Evolutionary conservation across 1,140 invertebrate genomes (phyloP), one percentile per base, ranked within the genome.

Genomic region (Drosophila tani): DNA sequence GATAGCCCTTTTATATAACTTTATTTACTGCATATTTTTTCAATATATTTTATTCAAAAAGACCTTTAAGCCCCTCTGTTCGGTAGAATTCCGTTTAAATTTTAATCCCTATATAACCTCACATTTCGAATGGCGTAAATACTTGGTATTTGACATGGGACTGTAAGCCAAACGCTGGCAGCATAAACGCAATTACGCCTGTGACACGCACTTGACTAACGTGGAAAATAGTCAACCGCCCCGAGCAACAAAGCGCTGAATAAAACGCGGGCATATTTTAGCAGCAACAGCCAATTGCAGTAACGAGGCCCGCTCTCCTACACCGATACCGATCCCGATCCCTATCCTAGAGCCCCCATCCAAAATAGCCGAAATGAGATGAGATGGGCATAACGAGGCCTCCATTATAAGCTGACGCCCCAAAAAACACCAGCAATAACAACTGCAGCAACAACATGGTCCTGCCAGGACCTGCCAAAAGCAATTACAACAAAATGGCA

Each of bases 401-500:
- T 21, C 71, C 46, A 75, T 74, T 41, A 56, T 55, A 32, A 53
- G 45, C 46, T 60, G 58, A 51, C 35, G 15, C 40, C 45, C 55
- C 19, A 21, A 59, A 69, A 79, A 55, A 55, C 51, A 55, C 51
- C 29, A 50, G 53, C 46, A 66, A 64, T 65, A 74, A 65, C 57
- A 74, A 32, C 46, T 45, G 24, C 27, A 41, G 5, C 57, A 55
- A 46, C n/a, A 57, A 43, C 49, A 29, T 46, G 32, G 51, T 35
- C 35, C 64, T 24, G 21, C 21, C 67, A 40, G 49, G 27, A 73
- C 24, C 62, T 75, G 69, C 65, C 69, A 75, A 73, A 58, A 57
- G 64, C 75, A 76, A 82, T 68, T 86, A 86, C 79, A 82, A 82
- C 82, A 86, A 86, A 85, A 81, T 79, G 65, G 68, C 78, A 75